Evolutionary conservation across 2,888 invertebrate species (phyloP).

Genomic region (Cremastinae sp.): DNA sequence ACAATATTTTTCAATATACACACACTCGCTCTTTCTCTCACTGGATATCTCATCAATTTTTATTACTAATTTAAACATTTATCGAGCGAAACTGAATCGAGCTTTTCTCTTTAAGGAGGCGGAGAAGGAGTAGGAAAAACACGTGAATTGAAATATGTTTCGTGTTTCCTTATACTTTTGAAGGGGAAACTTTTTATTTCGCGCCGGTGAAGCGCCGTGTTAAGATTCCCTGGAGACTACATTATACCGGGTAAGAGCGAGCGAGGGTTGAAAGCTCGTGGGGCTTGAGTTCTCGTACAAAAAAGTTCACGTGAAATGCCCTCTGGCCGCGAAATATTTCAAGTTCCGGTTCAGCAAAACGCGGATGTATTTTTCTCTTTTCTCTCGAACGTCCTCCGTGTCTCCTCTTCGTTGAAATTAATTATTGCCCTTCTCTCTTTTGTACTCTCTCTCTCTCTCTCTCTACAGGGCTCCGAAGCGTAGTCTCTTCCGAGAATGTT

Average conservation of each 20-base stretch:
- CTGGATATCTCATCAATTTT: too few relatives aligned
- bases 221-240: constrained; percentile 27
- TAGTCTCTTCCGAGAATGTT: constrained; percentile 20
- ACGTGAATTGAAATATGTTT: constrained; percentile 25
- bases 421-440: constrained; percentile 33
- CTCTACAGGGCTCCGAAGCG: not conserved
- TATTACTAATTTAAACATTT: not conserved
- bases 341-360: constrained; percentile 24
- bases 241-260: constrained; percentile 14
- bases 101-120: too few relatives aligned
- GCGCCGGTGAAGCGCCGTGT: constrained; percentile 9
- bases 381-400: not conserved
- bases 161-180: constrained; percentile 21
- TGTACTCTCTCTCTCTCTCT: constrained; percentile 5
- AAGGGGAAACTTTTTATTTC: constrained; percentile 31
- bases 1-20: constrained; percentile 5
- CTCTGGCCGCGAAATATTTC: constrained; percentile 22
- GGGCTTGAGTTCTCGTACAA: constrained; percentile 3
- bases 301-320: constrained; percentile 22
- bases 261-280: constrained; percentile 24
- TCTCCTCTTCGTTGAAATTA: constrained; percentile 37
- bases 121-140: not conserved
- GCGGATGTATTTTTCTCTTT: constrained; percentile 2
- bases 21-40: not conserved
- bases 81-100: constrained; percentile 6